Conservation (phyloP, 2,797 vertebrate genomes). For the Enteromius treurensis region DNA sequence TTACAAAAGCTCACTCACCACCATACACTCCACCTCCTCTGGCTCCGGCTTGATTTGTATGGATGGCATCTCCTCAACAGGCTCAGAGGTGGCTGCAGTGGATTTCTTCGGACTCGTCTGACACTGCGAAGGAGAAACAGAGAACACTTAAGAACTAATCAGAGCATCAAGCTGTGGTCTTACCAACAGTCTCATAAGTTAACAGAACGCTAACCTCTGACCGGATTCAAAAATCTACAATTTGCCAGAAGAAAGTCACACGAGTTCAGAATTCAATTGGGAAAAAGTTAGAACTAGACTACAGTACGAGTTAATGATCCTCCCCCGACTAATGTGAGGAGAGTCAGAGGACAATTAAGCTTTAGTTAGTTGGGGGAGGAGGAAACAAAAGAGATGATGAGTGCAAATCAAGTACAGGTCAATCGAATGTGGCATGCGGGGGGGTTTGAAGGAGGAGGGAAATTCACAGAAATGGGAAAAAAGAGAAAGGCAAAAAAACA, state of each 20-base stretch:
- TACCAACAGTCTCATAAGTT: not conserved
- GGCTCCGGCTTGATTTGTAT: conserved; percentile 82
- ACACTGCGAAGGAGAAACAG: conserved; percentile 67
- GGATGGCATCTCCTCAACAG: conserved; percentile 75
- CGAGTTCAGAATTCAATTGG: not conserved
- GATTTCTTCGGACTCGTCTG: conserved; percentile 78
- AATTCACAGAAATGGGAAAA: not conserved
- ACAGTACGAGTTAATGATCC: conserved; percentile 34
- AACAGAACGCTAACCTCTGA: not conserved
- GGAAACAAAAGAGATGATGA: conserved; percentile 27
- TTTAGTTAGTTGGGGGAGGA: conserved; percentile 23
- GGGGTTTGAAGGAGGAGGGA: not conserved
- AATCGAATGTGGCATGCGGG: conserved; percentile 31
- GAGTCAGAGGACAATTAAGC: conserved; percentile 3
- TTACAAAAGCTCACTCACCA: conserved; percentile 61
- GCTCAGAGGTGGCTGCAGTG: conserved; percentile 68
- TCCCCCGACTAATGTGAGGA: not conserved
- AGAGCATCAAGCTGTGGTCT: not conserved
- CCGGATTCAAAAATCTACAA: not conserved
- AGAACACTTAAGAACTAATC: conserved; percentile 17
- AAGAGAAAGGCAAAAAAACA: conserved; percentile 6
- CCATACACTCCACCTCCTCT: conserved; percentile 81
- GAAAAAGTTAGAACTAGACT: conserved; percentile 2
- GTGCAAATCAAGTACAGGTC: conserved; percentile 39
- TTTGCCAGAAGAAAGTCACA: not conserved